Evolutionary conservation across 2,113 vertebrate species (phyloP), one percentile per base, ranked within the genome.

Genomic region (Anas platyrhynchos): DNA sequence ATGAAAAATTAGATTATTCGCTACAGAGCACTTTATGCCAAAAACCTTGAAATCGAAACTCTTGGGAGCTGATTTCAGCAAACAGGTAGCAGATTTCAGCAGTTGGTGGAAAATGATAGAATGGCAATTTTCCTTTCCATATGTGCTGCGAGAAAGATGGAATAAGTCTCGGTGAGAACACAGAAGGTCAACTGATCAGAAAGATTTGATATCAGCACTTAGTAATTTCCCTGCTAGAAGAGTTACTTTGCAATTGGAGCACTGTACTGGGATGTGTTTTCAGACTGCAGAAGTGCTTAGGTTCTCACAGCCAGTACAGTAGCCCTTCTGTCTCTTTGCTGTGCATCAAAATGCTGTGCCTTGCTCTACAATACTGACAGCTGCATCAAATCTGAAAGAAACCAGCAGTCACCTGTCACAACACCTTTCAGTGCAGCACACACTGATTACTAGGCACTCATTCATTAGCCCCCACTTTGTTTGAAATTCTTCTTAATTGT

Each of bases 401-500:
- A 92, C 55, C 48, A 89, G 68, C 82, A 91, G 36, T 89, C 74
- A 84, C 83, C 88, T 93, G 72, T 91, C 92, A 94, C 62, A 94
- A 67, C 67, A 89, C 43, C 83, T 80, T 94, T 95, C 81, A 87
- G 48, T 59, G 56, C 67, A 93, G 80, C 74, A 82, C 61, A 50
- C 46, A 41, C 46, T 91, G 81, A 95, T 95, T 89, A 91, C 59
- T 55, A 82, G 71, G 74, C 54, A 86, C 34, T 91, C 72, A 56
- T 81, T 96, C 80, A 93, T 96, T 96, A 97, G 89, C 56, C 55
- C 55, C 32, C 72, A 55, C 48, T 88, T 88, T 85, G 83, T 94
- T 78, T 88, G 65, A 85, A 77, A 87, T 93, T 91, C 69, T 77
- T 90, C 71, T 79, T 88, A 97, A 94, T 88, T 94, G 54, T 44